Percentiles rank a stretch among this genome's conserved stretches.
Conservation (phyloP, 2,888 invertebrate species). For the Chrysolina haemoptera region DNA sequence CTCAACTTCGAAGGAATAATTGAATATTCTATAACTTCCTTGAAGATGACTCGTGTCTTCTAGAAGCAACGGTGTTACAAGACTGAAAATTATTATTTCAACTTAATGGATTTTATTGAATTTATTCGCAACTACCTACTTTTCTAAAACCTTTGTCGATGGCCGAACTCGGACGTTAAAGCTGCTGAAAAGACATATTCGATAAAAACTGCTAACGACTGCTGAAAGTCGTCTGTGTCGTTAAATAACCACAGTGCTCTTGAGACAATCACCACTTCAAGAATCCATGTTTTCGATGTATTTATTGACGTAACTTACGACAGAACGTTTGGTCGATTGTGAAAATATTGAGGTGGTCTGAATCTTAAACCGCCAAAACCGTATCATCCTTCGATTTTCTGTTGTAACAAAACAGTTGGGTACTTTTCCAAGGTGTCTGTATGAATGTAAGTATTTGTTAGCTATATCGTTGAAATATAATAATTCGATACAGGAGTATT, state of each 20-base stretch:
- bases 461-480: too few relatives aligned
- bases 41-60: too few relatives aligned
- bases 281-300: conserved; percentile 48
- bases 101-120: not conserved
- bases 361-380: not conserved
- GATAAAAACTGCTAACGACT: conserved; percentile 32
- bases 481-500: too few relatives aligned
- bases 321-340: not conserved
- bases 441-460: too few relatives aligned
- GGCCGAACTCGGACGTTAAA: not conserved
- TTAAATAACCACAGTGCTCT: conserved; percentile 32
- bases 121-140: too few relatives aligned
- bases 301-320: conserved; percentile 46
- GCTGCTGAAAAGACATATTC: conserved; percentile 32
- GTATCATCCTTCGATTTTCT: not conserved
- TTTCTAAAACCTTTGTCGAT: not conserved
- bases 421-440: too few relatives aligned
- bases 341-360: not conserved
- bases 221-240: conserved; percentile 11
- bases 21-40: too few relatives aligned
- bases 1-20: too few relatives aligned
- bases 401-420: not conserved
- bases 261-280: conserved; percentile 50
- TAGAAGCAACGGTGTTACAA: too few relatives aligned
- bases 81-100: not conserved